Conservation (phyloP, 2,797 vertebrate species). For the Xiphorhynchus erythropygius region DNA sequence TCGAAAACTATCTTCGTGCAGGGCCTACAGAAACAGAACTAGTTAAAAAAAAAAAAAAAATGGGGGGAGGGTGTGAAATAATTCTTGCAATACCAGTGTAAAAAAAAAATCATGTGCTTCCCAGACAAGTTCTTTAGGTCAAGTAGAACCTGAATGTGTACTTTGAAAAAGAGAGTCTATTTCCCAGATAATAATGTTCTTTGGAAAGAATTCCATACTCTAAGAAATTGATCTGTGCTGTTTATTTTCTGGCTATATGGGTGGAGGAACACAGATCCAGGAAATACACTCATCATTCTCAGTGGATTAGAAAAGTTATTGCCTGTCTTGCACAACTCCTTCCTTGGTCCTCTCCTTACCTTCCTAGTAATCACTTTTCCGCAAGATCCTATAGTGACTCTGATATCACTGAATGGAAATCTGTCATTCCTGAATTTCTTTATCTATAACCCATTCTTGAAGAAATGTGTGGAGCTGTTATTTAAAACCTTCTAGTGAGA, state of each 20-base stretch:
- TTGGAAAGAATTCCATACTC: background rate
- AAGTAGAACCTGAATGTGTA: background rate
- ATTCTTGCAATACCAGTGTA: background rate
- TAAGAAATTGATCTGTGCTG: background rate
- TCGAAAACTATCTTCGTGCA: background rate
- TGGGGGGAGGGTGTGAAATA: background rate
- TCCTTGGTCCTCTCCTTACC: background rate
- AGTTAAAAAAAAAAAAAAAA: background rate
- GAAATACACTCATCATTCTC: background rate
- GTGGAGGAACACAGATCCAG: background rate
- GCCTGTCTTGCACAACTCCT: background rate
- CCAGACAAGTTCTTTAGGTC: background rate
- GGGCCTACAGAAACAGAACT: background rate
- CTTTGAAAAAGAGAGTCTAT: background rate
- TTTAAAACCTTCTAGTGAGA: background rate
- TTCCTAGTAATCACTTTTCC: background rate
- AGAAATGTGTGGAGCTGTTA: background rate
- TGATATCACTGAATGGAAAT: background rate
- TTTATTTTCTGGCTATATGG: conserved; percentile 3
- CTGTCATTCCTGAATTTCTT: background rate
- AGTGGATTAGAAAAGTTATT: background rate
- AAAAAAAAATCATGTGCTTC: background rate
- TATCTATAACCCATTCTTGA: background rate
- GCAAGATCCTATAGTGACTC: background rate
- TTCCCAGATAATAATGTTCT: background rate